These are phyloP conservation scores for Pasiphila rectangulata DNA, from an alignment of 2,888 invertebrate genomes.

Conservation along the genomic window DNA sequence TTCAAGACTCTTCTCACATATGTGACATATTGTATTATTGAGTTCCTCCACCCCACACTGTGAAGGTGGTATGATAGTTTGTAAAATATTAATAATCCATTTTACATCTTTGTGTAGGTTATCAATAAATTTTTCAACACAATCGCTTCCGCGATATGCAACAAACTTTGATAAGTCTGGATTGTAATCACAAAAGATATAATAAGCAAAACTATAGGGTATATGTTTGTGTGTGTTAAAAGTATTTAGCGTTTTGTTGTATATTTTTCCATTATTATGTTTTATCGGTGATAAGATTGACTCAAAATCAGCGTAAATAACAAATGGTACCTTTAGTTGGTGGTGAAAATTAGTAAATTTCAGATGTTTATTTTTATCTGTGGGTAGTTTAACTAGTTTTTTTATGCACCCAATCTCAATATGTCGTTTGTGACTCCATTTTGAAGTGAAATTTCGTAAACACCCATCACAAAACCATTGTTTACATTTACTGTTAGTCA, in stretches of 20 bases:
- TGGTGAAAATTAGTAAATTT: not conserved
- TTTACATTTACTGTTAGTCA: not conserved
- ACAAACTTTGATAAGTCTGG: slow-evolving; percentile 14
- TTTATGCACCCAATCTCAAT: not conserved
- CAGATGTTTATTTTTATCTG: not conserved
- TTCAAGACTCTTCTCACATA: slow-evolving; percentile 7
- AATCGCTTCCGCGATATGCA: slow-evolving; percentile 17
- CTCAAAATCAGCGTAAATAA: slow-evolving; percentile 9
- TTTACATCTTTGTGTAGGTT: slow-evolving; percentile 5
- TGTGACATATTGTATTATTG: slow-evolving; percentile 7
- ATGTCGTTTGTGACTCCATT: not conserved
- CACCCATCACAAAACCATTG: not conserved
- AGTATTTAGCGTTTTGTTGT: not conserved
- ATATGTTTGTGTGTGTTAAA: slow-evolving; percentile 8
- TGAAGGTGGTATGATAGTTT: not conserved
- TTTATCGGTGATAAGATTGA: slow-evolving; percentile 3
- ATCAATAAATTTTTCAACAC: slow-evolving; percentile 13
- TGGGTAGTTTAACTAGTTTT: not conserved
- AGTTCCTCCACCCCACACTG: not conserved
- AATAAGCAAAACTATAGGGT: slow-evolving; percentile 16
- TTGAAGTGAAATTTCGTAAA: not conserved
- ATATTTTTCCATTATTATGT: not conserved
- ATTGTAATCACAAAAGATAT: slow-evolving; percentile 10
- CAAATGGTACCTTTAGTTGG: slow-evolving; percentile 7
- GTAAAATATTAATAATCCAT: not conserved